These are phyloP conservation scores for Tetramorium simillimum DNA, from an alignment of 1,140 invertebrate genomes.

Conservation along the genomic window DNA sequence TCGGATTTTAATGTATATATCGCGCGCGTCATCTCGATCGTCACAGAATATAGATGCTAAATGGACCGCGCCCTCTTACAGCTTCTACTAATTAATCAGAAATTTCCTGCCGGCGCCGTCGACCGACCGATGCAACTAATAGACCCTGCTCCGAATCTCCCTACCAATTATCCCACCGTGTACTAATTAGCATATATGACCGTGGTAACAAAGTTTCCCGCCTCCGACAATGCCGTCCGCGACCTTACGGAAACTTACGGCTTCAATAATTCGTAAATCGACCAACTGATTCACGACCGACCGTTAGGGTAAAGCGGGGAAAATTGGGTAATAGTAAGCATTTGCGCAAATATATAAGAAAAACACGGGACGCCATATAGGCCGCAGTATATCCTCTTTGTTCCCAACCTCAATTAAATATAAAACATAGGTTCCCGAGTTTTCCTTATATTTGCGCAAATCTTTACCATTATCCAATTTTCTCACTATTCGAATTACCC, in stretches of 20 bases:
- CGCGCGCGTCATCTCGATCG: background rate
- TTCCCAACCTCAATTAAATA: no score
- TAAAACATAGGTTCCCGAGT: no score
- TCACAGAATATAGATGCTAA: conserved; percentile 23
- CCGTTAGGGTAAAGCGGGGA: no score
- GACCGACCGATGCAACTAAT: conserved; percentile 58
- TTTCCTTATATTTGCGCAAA: no score
- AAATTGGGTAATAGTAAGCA: no score
- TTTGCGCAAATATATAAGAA: no score
- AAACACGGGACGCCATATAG: no score
- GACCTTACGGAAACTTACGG: conserved; percentile 37
- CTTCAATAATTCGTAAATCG: conserved; percentile 20
- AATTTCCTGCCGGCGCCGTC: conserved; percentile 64
- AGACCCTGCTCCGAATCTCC: conserved; percentile 66
- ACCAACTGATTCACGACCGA: background rate
- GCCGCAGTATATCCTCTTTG: no score
- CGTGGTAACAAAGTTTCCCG: conserved; percentile 14
- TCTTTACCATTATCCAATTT: no score
- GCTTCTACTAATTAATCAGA: conserved; percentile 72
- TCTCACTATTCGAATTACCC: no score
- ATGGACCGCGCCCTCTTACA: conserved; percentile 11
- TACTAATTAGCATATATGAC: conserved; percentile 65
- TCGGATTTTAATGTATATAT: background rate
- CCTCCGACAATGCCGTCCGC: conserved; percentile 22
- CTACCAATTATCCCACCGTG: conserved; percentile 68